These are phyloP conservation scores for Brevimyrus niger DNA, from an alignment of 2,113 vertebrate species.

Conservation along the genomic window DNA sequence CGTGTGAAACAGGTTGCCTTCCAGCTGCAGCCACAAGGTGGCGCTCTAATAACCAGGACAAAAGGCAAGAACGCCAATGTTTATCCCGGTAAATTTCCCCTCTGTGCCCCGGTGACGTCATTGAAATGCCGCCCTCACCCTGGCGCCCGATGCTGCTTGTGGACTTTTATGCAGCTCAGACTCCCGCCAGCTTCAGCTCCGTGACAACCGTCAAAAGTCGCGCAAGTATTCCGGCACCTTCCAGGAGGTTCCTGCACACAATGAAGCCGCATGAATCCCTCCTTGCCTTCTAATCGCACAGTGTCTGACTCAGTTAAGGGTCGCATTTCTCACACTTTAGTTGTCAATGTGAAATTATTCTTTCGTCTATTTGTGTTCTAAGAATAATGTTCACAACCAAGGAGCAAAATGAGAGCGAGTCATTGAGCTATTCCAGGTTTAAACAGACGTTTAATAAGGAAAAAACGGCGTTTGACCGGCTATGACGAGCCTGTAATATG, in stretches of 20 bases:
- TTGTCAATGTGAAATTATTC: background rate
- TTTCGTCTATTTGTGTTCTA: background rate
- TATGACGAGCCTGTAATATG: background rate
- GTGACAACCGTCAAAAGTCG: background rate
- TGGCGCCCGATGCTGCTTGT: background rate
- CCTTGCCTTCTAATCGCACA: background rate
- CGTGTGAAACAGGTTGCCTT: background rate
- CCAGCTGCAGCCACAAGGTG: background rate
- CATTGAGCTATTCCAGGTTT: background rate
- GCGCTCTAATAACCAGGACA: background rate
- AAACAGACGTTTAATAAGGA: background rate
- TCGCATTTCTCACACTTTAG: background rate
- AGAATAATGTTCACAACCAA: background rate
- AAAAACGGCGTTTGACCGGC: background rate
- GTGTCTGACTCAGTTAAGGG: background rate
- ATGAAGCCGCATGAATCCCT: background rate
- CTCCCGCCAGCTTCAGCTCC: background rate
- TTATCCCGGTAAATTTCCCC: background rate
- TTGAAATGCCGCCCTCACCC: background rate
- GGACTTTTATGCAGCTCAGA: background rate
- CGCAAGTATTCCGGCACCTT: background rate
- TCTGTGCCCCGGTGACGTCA: background rate
- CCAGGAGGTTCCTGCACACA: background rate
- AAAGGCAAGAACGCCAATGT: background rate
- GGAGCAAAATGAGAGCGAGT: background rate